Conservation (phyloP, 1,140 invertebrate species). For the Ladona fulva region DNA sequence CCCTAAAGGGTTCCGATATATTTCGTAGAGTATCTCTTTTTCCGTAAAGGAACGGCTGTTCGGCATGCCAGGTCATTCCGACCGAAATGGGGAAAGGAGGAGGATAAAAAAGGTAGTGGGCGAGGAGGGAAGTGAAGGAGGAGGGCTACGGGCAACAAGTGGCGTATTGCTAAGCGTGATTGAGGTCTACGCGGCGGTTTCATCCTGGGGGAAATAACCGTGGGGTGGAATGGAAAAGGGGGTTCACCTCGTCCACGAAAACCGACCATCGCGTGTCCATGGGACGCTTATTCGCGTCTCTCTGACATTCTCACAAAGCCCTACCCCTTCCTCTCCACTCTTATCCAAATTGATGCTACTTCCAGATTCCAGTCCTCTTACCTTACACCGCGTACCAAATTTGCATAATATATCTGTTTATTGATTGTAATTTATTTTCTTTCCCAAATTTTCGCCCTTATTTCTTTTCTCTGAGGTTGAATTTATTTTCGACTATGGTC, state of each 20-base stretch:
- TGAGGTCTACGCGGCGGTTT: neutral
- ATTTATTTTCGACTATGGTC: no score
- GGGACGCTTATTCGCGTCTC: neutral
- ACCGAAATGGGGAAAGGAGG: neutral
- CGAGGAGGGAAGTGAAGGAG: neutral
- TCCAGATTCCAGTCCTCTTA: no score
- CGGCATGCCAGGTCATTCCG: neutral
- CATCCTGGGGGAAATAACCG: neutral
- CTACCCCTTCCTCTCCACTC: neutral
- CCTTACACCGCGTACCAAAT: no score
- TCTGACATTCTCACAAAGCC: neutral
- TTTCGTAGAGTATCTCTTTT: neutral
- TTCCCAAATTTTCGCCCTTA: no score
- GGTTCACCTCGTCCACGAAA: neutral
- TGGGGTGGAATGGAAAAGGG: neutral
- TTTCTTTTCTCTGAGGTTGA: no score
- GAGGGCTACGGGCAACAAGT: neutral
- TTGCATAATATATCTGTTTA: no score
- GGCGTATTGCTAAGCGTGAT: constrained; percentile 3
- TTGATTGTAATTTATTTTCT: no score
- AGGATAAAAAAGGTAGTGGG: neutral
- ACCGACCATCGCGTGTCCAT: neutral
- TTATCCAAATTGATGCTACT: no score
- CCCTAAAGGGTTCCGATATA: constrained; percentile 3
- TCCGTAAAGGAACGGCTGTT: neutral